Conservation (phyloP, 2,797 vertebrate species). For the Xenopus petersii region DNA sequence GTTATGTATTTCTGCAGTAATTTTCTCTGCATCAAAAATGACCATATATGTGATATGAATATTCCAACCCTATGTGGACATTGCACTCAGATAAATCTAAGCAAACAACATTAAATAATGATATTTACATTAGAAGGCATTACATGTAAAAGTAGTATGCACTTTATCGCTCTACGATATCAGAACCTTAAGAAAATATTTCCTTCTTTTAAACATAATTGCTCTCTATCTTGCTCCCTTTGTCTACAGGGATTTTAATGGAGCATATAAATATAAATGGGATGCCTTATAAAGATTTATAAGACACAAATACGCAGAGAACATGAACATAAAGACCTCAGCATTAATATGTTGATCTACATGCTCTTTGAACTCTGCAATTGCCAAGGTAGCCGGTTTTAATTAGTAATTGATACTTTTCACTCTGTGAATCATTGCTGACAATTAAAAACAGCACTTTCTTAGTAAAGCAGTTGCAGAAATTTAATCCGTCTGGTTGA, state of each 20-base stretch:
- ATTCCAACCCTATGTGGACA: too few species aligned
- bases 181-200: background rate
- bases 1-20: too few species aligned
- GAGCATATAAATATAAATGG: conserved; percentile 44
- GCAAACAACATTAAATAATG: too few species aligned
- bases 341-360: conserved; percentile 57
- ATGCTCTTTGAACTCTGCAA: conserved; percentile 57
- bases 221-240: conserved; percentile 5
- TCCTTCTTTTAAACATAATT: background rate
- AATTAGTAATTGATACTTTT: conserved; percentile 64
- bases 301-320: conserved; percentile 50
- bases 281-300: conserved; percentile 48
- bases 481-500: conserved; percentile 69
- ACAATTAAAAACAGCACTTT: conserved; percentile 63
- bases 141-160: too few species aligned
- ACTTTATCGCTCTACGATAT: too few species aligned
- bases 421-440: conserved; percentile 60
- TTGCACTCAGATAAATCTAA: too few species aligned
- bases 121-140: too few species aligned
- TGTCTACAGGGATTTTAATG: conserved; percentile 39
- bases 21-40: too few species aligned
- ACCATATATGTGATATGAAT: too few species aligned
- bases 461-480: conserved; percentile 61
- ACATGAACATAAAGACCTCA: conserved; percentile 52
- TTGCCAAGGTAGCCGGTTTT: conserved; percentile 65